Percentiles rank a stretch among this genome's conserved stretches.
Evolutionary conservation across 2,888 invertebrate genomes (phyloP).

Genomic region (Nemurella pictetii): DNA sequence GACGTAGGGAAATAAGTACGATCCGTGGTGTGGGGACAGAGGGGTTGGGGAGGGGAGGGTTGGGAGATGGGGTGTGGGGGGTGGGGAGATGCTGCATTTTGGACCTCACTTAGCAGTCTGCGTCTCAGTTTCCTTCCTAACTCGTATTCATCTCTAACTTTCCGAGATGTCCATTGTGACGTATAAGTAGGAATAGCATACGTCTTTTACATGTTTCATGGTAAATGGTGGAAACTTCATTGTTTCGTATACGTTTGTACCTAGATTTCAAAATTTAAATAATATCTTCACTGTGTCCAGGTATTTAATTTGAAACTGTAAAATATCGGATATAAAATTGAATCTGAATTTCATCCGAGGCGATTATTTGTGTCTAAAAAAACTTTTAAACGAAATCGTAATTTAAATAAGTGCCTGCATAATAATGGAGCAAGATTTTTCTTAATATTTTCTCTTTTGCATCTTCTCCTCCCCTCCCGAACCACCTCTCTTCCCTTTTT

Average conservation of each 20-base stretch:
- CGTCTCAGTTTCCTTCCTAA: not conserved
- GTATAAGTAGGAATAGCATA: too few relatives aligned
- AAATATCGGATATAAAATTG: not conserved
- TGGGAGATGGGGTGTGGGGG: not conserved
- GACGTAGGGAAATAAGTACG: slow-evolving; percentile 33
- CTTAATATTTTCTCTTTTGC: slow-evolving; percentile 13
- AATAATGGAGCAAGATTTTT: slow-evolving; percentile 17
- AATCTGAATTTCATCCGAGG: not conserved
- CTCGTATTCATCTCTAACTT: not conserved
- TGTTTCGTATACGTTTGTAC: too few relatives aligned
- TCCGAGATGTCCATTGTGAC: not conserved
- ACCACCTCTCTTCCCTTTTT: too few relatives aligned
- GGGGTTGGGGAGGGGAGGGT: not conserved
- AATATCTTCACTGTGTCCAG: not conserved
- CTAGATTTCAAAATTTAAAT: too few relatives aligned
- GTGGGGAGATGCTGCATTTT: not conserved
- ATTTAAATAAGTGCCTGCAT: slow-evolving; percentile 7
- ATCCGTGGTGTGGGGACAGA: too few relatives aligned
- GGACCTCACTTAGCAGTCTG: not conserved
- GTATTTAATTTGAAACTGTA: not conserved
- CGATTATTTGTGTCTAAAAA: not conserved
- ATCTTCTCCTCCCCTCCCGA: not conserved
- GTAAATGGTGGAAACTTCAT: too few relatives aligned
- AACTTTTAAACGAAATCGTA: slow-evolving; percentile 3
- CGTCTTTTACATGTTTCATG: too few relatives aligned